Conservation (phyloP, 2,797 vertebrate species). For the Manis pentadactyla region DNA sequence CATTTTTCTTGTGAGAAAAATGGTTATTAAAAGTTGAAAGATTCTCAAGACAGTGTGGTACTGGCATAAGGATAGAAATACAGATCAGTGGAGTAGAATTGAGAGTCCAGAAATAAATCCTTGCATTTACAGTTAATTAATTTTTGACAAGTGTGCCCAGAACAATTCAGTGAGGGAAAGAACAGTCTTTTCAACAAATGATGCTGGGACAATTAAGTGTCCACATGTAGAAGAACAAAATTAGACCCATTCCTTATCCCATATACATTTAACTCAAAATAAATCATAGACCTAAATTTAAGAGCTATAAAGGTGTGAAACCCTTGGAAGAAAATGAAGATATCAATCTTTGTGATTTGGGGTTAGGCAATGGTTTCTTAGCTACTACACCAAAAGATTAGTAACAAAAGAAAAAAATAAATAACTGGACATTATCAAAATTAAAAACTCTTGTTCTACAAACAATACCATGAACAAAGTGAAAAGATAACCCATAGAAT, state of each 20-base stretch:
- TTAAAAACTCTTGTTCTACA: neutral
- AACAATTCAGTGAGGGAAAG: neutral
- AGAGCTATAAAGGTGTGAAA: neutral
- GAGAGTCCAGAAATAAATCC: constrained; percentile 49
- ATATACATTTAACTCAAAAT: neutral
- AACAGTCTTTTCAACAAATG: neutral
- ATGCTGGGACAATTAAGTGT: neutral
- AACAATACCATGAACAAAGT: neutral
- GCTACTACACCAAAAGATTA: neutral
- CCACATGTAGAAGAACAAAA: neutral
- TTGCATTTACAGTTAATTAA: constrained; percentile 48
- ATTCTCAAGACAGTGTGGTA: constrained; percentile 7
- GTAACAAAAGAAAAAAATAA: neutral
- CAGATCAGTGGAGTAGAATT: constrained; percentile 43
- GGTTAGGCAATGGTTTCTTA: neutral
- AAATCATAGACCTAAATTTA: neutral
- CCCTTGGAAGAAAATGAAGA: neutral
- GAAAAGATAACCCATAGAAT: neutral
- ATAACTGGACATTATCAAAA: neutral
- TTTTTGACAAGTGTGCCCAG: constrained; percentile 38
- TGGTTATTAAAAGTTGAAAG: constrained; percentile 70
- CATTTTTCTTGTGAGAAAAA: constrained; percentile 66
- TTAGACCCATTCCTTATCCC: neutral
- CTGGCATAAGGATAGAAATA: constrained; percentile 19
- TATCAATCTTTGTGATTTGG: neutral